Base-by-base conservation (phyloP, 2,888 invertebrate genomes). In the Eledone cirrhosa region DNA sequence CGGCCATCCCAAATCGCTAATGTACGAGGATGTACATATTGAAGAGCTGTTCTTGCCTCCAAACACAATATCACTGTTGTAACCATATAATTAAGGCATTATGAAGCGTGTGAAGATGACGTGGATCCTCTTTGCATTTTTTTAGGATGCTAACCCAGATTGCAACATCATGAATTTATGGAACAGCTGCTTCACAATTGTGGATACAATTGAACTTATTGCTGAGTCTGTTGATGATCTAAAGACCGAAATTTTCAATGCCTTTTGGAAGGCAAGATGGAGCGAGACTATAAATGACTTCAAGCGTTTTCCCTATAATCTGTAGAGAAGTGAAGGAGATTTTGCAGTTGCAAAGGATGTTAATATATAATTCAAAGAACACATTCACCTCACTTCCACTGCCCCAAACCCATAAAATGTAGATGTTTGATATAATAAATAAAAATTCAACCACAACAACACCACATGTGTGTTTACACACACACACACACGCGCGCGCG, bases 61-160 rank as follows among this genome's bases (percentile, higher is more conserved):
- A 59, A 24, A 2, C 1, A 24, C 59, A 59, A 59, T 59, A 11
- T 59, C 59, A 59, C 14, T 24, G n/a, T n/a, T n/a, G n/a, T n/a
- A n/a, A n/a, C n/a, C n/a, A n/a, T n/a, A n/a, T n/a, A n/a, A n/a
- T n/a, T n/a, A n/a, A n/a, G n/a, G n/a, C n/a, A n/a, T n/a, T n/a
- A n/a, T n/a, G n/a, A n/a, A n/a, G n/a, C n/a, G n/a, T n/a, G n/a
- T n/a, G n/a, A n/a, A n/a, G n/a, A 11, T 63, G n/a, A 7, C 16
- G 8, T 24, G 13, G n/a, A 13, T 24, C 5, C n/a, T 11, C 27
- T 8, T 14, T n/a, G n/a, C n/a, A 63, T 14, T 19, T 22, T n/a
- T n/a, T n/a, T n/a, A n/a, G n/a, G 14, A 63, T 63, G 63, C 63
- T 63, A 63, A 63, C 14, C 63, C n/a, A n/a, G n/a, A 63, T 63